phyloP scores from a whole-genome alignment of 2,888 invertebrate species.

The Acanthacorydalis orientalis region DNA sequence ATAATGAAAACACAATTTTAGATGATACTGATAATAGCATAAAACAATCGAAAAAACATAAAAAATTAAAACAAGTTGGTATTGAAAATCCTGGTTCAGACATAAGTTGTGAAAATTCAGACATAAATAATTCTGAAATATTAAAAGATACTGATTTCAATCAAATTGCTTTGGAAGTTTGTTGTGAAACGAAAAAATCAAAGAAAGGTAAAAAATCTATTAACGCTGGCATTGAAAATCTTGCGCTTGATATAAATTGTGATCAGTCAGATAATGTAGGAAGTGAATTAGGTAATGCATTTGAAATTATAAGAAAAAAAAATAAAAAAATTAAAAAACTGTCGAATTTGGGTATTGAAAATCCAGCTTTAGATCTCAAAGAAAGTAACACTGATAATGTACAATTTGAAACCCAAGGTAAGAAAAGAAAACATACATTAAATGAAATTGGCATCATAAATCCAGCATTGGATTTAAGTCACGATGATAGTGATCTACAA shows the following conservation, averaged over 20 bases:
- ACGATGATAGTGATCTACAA: background rate
- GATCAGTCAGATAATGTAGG: no score
- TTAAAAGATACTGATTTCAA: constrained; percentile 8
- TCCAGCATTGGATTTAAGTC: constrained; percentile 8
- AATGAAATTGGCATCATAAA: constrained; percentile 8
- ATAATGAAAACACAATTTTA: no score
- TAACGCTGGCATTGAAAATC: background rate
- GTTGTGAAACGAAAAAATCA: no score
- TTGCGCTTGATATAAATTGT: constrained; percentile 3
- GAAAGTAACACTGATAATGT: background rate
- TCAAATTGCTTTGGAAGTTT: constrained; percentile 1
- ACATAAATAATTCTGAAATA: constrained; percentile 9
- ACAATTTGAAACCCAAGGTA: background rate
- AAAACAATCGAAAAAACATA: constrained; percentile 1
- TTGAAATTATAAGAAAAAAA: background rate
- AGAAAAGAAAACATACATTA: background rate
- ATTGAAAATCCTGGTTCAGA: constrained; percentile 14
- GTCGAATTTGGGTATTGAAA: background rate
- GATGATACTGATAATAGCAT: no score
- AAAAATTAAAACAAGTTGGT: constrained; percentile 6
- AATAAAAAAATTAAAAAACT: background rate
- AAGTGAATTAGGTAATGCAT: background rate
- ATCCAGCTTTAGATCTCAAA: background rate
- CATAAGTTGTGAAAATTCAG: constrained; percentile 5
- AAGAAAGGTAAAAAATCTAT: no score